phyloP scores from a whole-genome alignment of 1,140 invertebrate genomes.

The Trinorchestia longiramus region DNA sequence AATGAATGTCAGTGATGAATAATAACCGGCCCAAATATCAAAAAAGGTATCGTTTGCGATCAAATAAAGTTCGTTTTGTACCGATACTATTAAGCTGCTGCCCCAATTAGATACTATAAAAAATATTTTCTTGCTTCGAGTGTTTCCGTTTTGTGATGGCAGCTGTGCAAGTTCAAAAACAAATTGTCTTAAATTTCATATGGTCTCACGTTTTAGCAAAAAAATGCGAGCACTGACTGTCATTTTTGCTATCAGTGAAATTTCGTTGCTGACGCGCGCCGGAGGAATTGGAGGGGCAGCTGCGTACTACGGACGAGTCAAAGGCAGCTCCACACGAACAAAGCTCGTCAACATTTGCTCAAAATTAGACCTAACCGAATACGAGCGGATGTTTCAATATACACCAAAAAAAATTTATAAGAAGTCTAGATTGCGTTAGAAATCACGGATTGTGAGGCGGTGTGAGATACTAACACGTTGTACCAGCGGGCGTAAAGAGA shows the following conservation, averaged over 20 bases:
- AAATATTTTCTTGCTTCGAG: neutral
- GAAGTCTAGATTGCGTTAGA: neutral
- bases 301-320: too few relatives aligned
- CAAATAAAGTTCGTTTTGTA: neutral
- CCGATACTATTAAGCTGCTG: neutral
- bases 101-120: neutral
- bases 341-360: neutral
- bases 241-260: too few relatives aligned
- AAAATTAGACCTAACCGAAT: neutral
- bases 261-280: too few relatives aligned
- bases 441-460: too few relatives aligned
- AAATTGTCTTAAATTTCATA: neutral
- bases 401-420: neutral
- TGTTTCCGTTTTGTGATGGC: neutral
- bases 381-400: neutral
- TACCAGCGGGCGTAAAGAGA: neutral
- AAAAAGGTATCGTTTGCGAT: neutral
- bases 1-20: neutral
- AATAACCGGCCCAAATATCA: neutral
- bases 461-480: neutral
- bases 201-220: neutral
- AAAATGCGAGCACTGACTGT: neutral
- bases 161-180: neutral
- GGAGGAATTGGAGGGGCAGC: too few relatives aligned
- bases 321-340: neutral